Percentiles rank a stretch among this genome's conserved stretches.
These are phyloP conservation scores for Phrixothrix hirtus DNA, from an alignment of 2,888 invertebrate species.

Conservation along the genomic window DNA sequence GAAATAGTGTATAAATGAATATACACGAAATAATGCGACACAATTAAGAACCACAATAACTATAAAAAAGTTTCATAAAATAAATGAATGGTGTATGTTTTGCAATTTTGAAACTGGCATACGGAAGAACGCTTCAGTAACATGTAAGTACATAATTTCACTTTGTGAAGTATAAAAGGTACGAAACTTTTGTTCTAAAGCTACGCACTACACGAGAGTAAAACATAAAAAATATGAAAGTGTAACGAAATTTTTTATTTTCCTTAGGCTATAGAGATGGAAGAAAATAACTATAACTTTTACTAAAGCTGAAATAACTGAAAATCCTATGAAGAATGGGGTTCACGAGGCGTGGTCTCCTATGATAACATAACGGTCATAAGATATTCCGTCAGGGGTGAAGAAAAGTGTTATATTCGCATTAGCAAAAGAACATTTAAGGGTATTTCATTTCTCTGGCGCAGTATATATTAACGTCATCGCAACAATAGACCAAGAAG, in stretches of 20 bases:
- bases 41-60: too few relatives aligned
- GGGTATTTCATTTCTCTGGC: conserved; percentile 16
- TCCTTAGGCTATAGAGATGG: conserved; percentile 1
- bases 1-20: too few relatives aligned
- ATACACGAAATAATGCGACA: too few relatives aligned
- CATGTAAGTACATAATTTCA: too few relatives aligned
- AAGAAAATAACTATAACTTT: conserved; percentile 14
- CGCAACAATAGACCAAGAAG: conserved; percentile 21
- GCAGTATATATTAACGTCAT: conserved; percentile 24
- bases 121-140: too few relatives aligned
- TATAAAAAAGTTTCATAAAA: neutral
- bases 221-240: too few relatives aligned
- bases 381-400: conserved; percentile 25
- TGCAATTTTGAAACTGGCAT: too few relatives aligned
- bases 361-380: conserved; percentile 31
- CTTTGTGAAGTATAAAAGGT: too few relatives aligned
- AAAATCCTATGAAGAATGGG: conserved; percentile 29
- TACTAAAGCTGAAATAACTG: conserved; percentile 6
- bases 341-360: conserved; percentile 25
- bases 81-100: neutral
- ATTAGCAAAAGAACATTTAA: conserved; percentile 24
- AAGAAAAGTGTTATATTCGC: conserved; percentile 20
- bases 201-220: too few relatives aligned
- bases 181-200: too few relatives aligned
- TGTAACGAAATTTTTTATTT: neutral